These are phyloP conservation scores for Gambelia wislizenii DNA, from an alignment of 2,797 vertebrate species.

Conservation along the genomic window DNA sequence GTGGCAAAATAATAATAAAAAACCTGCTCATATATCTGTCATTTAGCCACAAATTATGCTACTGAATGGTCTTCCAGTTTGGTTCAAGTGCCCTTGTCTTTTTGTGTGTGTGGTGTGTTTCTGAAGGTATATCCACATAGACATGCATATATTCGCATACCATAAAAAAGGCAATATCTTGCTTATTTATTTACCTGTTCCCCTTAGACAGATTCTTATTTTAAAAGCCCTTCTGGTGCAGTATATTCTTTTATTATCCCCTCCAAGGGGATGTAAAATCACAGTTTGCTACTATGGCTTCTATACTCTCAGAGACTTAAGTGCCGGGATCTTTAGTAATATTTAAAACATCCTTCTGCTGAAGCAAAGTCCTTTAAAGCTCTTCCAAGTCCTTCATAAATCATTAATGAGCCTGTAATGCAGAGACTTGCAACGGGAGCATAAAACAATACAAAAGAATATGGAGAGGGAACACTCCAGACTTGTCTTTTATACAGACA, in stretches of 20 bases:
- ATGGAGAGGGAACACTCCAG: conserved; percentile 49
- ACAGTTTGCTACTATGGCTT: conserved; percentile 38
- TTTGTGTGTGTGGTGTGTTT: conserved; percentile 17
- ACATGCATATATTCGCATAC: background rate
- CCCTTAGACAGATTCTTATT: conserved; percentile 44
- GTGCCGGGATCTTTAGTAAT: conserved; percentile 50
- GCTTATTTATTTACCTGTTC: conserved; percentile 41
- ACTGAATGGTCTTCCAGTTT: conserved; percentile 14
- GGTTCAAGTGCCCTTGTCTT: conserved; percentile 19
- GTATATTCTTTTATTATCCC: conserved; percentile 34
- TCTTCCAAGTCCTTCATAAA: conserved; percentile 57
- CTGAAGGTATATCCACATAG: conserved; percentile 14
- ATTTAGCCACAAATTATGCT: conserved; percentile 18
- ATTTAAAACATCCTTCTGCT: conserved; percentile 52
- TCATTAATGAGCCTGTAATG: conserved; percentile 64
- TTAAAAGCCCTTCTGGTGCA: conserved; percentile 51
- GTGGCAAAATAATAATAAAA: conserved; percentile 76
- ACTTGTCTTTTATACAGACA: conserved; percentile 10
- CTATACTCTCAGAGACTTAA: conserved; percentile 41
- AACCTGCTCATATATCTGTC: conserved; percentile 27
- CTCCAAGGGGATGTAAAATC: conserved; percentile 53
- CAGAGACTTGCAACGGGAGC: conserved; percentile 36
- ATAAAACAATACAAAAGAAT: conserved; percentile 40
- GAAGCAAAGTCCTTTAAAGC: conserved; percentile 53
- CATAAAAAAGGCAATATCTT: background rate